Percentiles rank a stretch among this genome's conserved stretches.
These are phyloP conservation scores for Eurosta solidaginis DNA, from an alignment of 1,140 invertebrate species.

Conservation along the genomic window DNA sequence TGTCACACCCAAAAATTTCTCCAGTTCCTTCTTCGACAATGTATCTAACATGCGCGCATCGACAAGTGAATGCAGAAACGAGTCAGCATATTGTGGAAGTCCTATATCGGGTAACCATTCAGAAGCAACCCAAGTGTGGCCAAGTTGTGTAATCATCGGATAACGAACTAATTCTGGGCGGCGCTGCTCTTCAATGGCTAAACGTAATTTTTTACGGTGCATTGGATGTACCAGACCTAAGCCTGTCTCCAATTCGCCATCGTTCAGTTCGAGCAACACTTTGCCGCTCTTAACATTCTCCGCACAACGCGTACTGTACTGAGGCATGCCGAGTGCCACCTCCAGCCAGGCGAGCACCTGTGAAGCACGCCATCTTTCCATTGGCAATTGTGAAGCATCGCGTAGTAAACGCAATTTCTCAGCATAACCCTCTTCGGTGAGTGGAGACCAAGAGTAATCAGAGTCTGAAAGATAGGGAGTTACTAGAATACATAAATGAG, in stretches of 20 bases:
- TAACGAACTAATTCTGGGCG: slow-evolving; percentile 83
- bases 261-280: slow-evolving; percentile 87
- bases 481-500: background rate
- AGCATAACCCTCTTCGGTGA: slow-evolving; percentile 82
- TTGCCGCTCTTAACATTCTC: slow-evolving; percentile 95
- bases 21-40: slow-evolving; percentile 89
- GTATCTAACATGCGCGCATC: slow-evolving; percentile 91
- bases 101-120: slow-evolving; percentile 92
- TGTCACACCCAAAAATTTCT: slow-evolving; percentile 88
- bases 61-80: slow-evolving; percentile 86
- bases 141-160: slow-evolving; percentile 82
- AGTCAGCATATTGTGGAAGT: slow-evolving; percentile 84
- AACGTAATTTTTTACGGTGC: slow-evolving; percentile 89
- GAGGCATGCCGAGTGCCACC: slow-evolving; percentile 90
- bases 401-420: slow-evolving; percentile 80
- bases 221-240: slow-evolving; percentile 87
- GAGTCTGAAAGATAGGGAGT: slow-evolving; percentile 36
- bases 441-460: slow-evolving; percentile 71
- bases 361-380: slow-evolving; percentile 88
- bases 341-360: slow-evolving; percentile 93
- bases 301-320: slow-evolving; percentile 85
- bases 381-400: slow-evolving; percentile 84
- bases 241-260: slow-evolving; percentile 84
- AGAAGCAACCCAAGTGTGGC: slow-evolving; percentile 88
- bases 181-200: slow-evolving; percentile 91